Percentiles rank a stretch among this genome's conserved stretches.
These are phyloP conservation scores for Clunio marinus DNA, from an alignment of 2,888 invertebrate species.

Conservation along the genomic window DNA sequence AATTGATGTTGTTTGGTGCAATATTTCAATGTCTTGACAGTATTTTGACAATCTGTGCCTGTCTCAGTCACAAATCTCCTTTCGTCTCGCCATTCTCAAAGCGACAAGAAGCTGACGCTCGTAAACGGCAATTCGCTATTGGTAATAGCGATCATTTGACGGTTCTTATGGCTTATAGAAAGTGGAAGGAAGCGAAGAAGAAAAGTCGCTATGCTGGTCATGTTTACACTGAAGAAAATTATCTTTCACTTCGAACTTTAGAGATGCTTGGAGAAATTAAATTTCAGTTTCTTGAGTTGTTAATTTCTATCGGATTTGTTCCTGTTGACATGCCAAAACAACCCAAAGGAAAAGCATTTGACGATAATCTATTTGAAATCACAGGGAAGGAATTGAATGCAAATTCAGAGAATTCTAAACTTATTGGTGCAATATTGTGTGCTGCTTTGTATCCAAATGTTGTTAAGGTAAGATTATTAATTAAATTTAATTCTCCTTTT, in stretches of 20 bases:
- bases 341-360: conserved; percentile 54
- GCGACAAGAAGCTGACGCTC: conserved; percentile 64
- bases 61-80: conserved; percentile 73
- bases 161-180: conserved; percentile 76
- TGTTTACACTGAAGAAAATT: conserved; percentile 78
- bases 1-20: conserved; percentile 85
- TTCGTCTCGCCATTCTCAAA: conserved; percentile 73
- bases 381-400: conserved; percentile 62
- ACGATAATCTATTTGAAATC: conserved; percentile 62
- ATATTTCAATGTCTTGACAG: conserved; percentile 90
- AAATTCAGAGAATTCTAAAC: conserved; percentile 68
- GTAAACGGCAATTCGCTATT: conserved; percentile 69
- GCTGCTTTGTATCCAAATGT: conserved; percentile 92
- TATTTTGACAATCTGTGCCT: conserved; percentile 83
- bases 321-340: conserved; percentile 59
- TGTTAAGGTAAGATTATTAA: conserved; percentile 58
- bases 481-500: conserved; percentile 27
- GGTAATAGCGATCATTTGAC: conserved; percentile 87
- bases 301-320: conserved; percentile 75
- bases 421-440: conserved; percentile 79
- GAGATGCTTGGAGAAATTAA: conserved; percentile 84
- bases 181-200: conserved; percentile 70
- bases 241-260: conserved; percentile 74
- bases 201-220: conserved; percentile 67
- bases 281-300: conserved; percentile 68